Percentiles rank a stretch among this genome's conserved stretches.
Evolutionary conservation across 2,888 invertebrate species (phyloP).

Genomic region (Metacarcinus magister): DNA sequence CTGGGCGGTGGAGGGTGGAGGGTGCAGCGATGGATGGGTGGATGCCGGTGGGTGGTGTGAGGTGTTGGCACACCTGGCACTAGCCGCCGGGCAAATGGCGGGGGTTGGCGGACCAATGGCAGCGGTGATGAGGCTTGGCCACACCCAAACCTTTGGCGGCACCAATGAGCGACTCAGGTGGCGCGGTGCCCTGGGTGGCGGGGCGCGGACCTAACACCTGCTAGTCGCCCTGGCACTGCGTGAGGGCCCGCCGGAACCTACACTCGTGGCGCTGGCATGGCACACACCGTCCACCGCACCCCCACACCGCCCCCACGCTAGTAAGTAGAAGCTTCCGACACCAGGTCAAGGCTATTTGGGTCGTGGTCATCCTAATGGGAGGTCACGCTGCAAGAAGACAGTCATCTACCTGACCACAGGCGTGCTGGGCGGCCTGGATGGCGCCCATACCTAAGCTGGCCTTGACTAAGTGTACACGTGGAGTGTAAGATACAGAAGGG

Average conservation of each 20-base stretch:
- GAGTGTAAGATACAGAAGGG: background rate
- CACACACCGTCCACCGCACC: slow-evolving; percentile 51
- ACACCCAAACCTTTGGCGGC: slow-evolving; percentile 55
- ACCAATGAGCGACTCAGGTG: slow-evolving; percentile 67
- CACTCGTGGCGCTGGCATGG: slow-evolving; percentile 68
- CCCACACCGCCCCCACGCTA: slow-evolving; percentile 62
- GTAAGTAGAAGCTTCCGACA: slow-evolving; percentile 29
- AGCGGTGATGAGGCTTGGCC: slow-evolving; percentile 9
- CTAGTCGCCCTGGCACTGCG: slow-evolving; percentile 70
- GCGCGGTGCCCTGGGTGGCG: slow-evolving; percentile 38
- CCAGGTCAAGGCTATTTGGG: background rate
- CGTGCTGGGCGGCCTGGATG: slow-evolving; percentile 28
- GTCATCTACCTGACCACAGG: background rate
- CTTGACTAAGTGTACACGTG: slow-evolving; percentile 37
- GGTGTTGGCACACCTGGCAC: slow-evolving; percentile 56
- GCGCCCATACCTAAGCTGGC: slow-evolving; percentile 1
- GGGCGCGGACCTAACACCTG: slow-evolving; percentile 69
- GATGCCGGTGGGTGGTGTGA: background rate
- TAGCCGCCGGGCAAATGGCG: slow-evolving; percentile 71
- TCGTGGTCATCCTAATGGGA: background rate
- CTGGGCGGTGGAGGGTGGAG: background rate
- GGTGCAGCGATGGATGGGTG: slow-evolving; percentile 17
- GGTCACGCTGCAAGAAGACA: background rate
- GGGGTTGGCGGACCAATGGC: slow-evolving; percentile 58
- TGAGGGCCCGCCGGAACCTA: slow-evolving; percentile 70